Evolutionary conservation across 2,888 invertebrate species (phyloP), one percentile per base, ranked within the genome.

Genomic region (Ctenicera cuprea): DNA sequence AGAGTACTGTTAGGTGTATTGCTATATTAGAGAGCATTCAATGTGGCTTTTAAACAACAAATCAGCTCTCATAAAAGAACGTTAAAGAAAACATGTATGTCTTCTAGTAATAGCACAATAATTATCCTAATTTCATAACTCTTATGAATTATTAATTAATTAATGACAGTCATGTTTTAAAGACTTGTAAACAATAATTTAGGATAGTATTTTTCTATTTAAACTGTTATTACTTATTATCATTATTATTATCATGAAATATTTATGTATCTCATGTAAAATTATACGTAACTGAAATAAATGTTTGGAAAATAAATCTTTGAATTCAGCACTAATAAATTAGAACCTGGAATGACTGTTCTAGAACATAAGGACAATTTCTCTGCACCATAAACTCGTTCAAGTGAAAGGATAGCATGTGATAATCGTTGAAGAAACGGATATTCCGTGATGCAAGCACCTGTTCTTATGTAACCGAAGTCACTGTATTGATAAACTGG

Each of bases 141-240:
- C 16, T 48, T 48, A 16, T 41, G 3, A 2, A 41, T 41, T n/a
- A 41, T 41, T 41, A 41, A 48, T 26, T 68, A 69, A 50, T 37
- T 62, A 48, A 57, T 57, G 54, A 9, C 50, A 68, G 68, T 68
- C 48, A 48, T 48, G 9, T 48, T 18, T 33, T 48, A 52, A 70
- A 70, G 70, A 70, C 70, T 70, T 64, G 38, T 70, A 62, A 33
- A 37, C 30, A 61, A 63, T 70, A 63, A 70, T 62, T 70, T 70
- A 69, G 69, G 48, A 62, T 69, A 70, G 63, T 63, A 62, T 70
- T 70, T 69, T 70, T 70, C 70, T 70, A 70, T 63, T 70, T 70
- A 64, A 70, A 70, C 38, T 70, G 54, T 63, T 70, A 54, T 18
- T 18, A 45, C 14, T 8, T 45, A 45, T 45, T 45, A 45, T 18